These are phyloP conservation scores for Popillia japonica DNA, from an alignment of 1,140 invertebrate genomes.

Conservation along the genomic window DNA sequence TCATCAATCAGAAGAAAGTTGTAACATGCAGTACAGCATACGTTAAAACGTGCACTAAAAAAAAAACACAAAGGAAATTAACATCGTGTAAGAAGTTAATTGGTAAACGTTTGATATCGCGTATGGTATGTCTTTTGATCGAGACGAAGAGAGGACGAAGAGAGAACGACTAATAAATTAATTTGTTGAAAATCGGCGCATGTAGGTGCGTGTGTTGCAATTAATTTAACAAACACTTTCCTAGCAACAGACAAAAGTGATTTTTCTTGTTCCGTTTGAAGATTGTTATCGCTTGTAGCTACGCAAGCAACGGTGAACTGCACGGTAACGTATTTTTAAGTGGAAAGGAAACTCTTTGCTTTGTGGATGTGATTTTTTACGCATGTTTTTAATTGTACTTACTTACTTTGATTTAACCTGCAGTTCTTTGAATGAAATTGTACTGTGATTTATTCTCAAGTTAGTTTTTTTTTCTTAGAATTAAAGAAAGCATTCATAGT, in stretches of 20 bases:
- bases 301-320: background rate
- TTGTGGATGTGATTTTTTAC: background rate
- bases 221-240: constrained; percentile 34
- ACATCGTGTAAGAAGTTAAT: background rate
- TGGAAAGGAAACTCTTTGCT: constrained; percentile 6
- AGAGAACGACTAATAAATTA: constrained; percentile 4
- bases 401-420: background rate
- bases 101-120: background rate
- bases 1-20: too few relatives aligned
- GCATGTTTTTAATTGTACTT: background rate
- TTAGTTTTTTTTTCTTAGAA: too few relatives aligned
- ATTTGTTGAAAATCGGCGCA: constrained; percentile 15
- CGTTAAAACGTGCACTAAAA: background rate
- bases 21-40: too few relatives aligned
- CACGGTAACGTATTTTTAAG: constrained; percentile 10
- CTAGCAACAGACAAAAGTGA: constrained; percentile 10
- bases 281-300: background rate
- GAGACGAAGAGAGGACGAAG: background rate
- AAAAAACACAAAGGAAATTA: background rate
- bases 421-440: background rate
- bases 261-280: constrained; percentile 13
- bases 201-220: constrained; percentile 12
- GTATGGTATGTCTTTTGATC: background rate
- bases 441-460: too few relatives aligned
- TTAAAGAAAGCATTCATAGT: too few relatives aligned